Evolutionary conservation across 2,797 vertebrate genomes (phyloP).

Genomic region (Peromyscus aztecus): DNA sequence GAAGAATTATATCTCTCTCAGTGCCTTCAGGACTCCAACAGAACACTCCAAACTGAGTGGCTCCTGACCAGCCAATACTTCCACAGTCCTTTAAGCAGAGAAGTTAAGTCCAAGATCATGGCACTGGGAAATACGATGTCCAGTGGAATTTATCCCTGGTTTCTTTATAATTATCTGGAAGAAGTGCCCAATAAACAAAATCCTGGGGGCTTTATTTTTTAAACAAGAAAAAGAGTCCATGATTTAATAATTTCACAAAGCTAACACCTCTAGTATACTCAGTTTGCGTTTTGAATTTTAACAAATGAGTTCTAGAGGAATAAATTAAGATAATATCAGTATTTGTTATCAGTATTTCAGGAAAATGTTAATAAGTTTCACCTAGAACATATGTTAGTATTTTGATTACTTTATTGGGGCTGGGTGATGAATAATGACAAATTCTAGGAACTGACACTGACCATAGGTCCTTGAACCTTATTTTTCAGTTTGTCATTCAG

Average conservation of each 20-base stretch:
- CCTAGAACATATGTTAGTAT: not conserved
- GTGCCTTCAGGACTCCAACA: not conserved
- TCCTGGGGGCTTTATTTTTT: not conserved
- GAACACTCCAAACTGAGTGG: not conserved
- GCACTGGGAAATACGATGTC: no score
- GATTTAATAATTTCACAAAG: not conserved
- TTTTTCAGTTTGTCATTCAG: not conserved
- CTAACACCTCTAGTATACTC: not conserved
- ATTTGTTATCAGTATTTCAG: not conserved
- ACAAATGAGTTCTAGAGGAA: not conserved
- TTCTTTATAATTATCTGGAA: not conserved
- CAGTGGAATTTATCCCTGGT: rapidly evolving
- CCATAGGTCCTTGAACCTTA: not conserved
- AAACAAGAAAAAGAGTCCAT: not conserved
- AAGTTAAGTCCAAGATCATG: not conserved
- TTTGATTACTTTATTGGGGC: not conserved
- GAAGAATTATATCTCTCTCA: not conserved
- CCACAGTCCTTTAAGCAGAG: not conserved
- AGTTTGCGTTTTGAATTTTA: not conserved
- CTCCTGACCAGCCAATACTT: not conserved
- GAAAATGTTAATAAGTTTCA: not conserved
- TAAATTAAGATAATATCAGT: not conserved
- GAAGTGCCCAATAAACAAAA: no score
- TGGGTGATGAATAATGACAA: not conserved
- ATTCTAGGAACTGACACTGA: not conserved